Conservation (phyloP, 1,140 invertebrate species). For the Aplysia californica region DNA sequence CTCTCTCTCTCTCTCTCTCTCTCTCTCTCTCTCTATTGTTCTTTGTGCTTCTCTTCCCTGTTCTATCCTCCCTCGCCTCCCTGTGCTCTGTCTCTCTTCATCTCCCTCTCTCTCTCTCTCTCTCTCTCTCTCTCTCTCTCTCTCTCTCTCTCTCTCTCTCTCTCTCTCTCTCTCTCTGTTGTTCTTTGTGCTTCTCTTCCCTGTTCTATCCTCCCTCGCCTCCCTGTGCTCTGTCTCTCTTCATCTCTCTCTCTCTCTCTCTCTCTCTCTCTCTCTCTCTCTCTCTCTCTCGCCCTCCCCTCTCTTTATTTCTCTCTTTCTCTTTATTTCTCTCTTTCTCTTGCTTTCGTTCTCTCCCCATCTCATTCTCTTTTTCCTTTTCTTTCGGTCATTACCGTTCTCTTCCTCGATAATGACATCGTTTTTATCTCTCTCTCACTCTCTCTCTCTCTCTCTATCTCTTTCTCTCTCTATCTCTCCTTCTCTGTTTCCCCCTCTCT, state of each 20-base stretch:
- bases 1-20: not conserved
- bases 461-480: no score
- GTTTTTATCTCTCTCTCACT: no score
- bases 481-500: no score
- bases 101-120: not conserved
- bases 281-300: no score
- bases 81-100: not conserved
- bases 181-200: not conserved
- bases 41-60: not conserved
- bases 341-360: no score
- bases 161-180: not conserved
- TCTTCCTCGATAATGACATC: no score
- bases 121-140: not conserved
- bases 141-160: not conserved
- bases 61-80: not conserved
- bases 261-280: no score
- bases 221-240: conserved; percentile 3
- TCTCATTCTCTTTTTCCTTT: no score
- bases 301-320: no score
- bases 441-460: no score
- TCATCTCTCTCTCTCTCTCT: conserved; percentile 1
- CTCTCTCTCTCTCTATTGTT: not conserved
- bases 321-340: no score
- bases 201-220: not conserved
- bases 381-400: no score